Evolutionary conservation across 2,797 vertebrate species (phyloP), one percentile per base, ranked within the genome.

Genomic region (Cyclopterus lumpus): DNA sequence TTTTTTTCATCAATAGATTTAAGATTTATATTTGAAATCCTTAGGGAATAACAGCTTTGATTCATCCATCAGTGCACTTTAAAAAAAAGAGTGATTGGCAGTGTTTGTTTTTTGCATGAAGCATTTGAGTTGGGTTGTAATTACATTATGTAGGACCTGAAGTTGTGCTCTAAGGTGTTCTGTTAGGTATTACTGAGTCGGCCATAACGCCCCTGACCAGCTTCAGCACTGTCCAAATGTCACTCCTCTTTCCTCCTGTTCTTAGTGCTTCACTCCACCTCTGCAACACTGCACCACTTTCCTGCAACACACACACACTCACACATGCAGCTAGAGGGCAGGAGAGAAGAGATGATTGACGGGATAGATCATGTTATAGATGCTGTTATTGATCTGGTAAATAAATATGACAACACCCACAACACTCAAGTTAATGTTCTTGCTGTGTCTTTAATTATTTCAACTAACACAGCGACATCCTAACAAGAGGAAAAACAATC

Each of bases 381-480:
- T 75, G 48, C 7, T 0, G 36, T 68, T 80, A 73, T 73, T 75
- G 70, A 86, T 80, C 58, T 65, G 18, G 22, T 24, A 55, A 65
- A 22, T 24, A 51, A 61, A 40, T 64, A 12, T 1, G 9, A 84
- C 64, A 84, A 67, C 36, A 83, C 77, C 71, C 20, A 78, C 22
- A 3, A 83, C 71, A 77, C 59, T 46, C 28, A 3, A 20, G 30
- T 82, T 67, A 59, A 85, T 81, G 38, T 79, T 85, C 73, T 82
- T 59, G 61, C 75, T 79, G 48, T 67, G 22, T 87, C 64, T 94
- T 92, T 92, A 92, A 92, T 92, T 40, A 77, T 83, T 85, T 88
- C 70, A 77, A 57, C 46, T 78, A 79, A 84, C 79, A 90, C 58
- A 58, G 14, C 58, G 68, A 54, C 61, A 63, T 69, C 9, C 65